These are phyloP conservation scores for Callimorpha dominula DNA, from an alignment of 2,888 invertebrate genomes.

Conservation along the genomic window DNA sequence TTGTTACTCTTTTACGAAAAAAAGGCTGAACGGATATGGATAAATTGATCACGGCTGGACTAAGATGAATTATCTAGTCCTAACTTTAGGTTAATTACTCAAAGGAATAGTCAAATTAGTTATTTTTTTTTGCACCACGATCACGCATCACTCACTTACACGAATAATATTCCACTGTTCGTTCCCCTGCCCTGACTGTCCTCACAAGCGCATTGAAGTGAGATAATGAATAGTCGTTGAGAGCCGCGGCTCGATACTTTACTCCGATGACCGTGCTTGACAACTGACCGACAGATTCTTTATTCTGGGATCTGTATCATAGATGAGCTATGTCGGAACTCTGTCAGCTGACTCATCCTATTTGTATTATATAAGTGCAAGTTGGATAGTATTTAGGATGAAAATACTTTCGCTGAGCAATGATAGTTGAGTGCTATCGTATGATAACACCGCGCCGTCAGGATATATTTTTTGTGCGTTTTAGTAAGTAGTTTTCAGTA, in stretches of 20 bases:
- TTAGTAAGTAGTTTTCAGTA: too few species aligned
- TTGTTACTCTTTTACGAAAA: too few species aligned
- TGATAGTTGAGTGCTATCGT: background rate
- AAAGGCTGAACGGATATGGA: too few species aligned
- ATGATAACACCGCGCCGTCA: too few species aligned
- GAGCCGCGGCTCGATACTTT: background rate
- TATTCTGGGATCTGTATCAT: constrained; percentile 26
- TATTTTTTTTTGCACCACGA: background rate
- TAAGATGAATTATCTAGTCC: too few species aligned
- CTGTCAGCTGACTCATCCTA: background rate
- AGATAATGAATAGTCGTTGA: background rate
- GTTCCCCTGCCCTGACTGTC: background rate
- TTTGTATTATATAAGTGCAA: background rate
- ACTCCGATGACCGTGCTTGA: constrained; percentile 18
- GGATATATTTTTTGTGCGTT: too few species aligned
- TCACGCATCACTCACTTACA: too few species aligned
- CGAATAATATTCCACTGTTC: background rate
- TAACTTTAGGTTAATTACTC: background rate
- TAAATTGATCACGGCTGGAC: too few species aligned
- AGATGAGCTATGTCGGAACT: background rate
- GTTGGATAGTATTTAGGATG: background rate
- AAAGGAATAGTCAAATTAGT: background rate
- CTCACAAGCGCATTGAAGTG: background rate
- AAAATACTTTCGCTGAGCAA: background rate
- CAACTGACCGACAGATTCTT: constrained; percentile 41